phyloP scores from a whole-genome alignment of 2,888 invertebrate species.

The Megalurothrips usitatus region DNA sequence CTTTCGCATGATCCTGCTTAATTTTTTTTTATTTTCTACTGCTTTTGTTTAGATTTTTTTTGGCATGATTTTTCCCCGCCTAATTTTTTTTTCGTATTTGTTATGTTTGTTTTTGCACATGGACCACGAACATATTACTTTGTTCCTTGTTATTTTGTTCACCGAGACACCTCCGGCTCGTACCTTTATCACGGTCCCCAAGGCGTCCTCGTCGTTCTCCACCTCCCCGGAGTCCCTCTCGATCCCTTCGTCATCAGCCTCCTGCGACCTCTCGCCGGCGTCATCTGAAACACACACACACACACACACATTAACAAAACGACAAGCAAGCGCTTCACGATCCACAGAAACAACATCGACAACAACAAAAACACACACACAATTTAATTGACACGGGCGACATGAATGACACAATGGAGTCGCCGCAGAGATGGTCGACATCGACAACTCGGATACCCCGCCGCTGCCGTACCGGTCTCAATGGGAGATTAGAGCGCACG shows the following conservation, averaged over 20 bases:
- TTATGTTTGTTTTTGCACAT: too few relatives aligned
- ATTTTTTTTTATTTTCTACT: neutral
- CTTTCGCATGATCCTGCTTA: too few relatives aligned
- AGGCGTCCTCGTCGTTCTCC: conserved; percentile 51
- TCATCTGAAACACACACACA: conserved; percentile 39
- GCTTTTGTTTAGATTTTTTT: too few relatives aligned
- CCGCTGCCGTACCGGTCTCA: neutral
- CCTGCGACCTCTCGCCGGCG: conserved; percentile 53
- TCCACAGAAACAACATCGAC: too few relatives aligned
- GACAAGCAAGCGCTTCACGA: too few relatives aligned
- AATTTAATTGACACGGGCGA: conserved; percentile 21
- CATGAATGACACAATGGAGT: conserved; percentile 30
- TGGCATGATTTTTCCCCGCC: too few relatives aligned
- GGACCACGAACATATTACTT: too few relatives aligned
- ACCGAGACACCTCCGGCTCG: too few relatives aligned
- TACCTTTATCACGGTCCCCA: conserved; percentile 40
- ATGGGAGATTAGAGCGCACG: neutral
- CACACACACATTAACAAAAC: neutral
- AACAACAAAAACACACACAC: neutral
- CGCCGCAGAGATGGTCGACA: neutral
- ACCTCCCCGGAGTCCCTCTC: conserved; percentile 78
- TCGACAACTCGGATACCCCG: neutral
- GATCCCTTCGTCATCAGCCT: conserved; percentile 84
- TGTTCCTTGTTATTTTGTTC: too few relatives aligned
- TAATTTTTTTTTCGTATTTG: too few relatives aligned